Conservation (phyloP, 2,888 invertebrate genomes). For the Apotomis betuletana region DNA sequence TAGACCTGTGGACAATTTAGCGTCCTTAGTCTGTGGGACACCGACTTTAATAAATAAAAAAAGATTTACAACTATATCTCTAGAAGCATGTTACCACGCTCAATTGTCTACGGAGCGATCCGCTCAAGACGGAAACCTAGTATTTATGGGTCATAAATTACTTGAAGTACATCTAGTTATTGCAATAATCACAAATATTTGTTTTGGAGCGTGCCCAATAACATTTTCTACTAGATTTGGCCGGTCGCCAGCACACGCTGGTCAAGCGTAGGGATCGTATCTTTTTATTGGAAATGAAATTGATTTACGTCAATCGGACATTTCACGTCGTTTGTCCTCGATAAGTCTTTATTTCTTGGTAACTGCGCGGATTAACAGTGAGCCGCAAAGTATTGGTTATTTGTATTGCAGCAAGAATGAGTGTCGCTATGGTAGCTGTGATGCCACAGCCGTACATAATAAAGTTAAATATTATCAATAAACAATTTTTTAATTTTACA, state of each 20-base stretch:
- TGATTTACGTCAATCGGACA: constrained; percentile 25
- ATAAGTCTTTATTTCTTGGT: constrained; percentile 6
- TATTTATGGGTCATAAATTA: constrained; percentile 25
- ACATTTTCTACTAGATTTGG: constrained; percentile 29
- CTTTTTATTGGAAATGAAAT: constrained; percentile 30
- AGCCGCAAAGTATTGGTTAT: no score
- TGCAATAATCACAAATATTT: constrained; percentile 33
- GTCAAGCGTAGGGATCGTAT: constrained; percentile 20
- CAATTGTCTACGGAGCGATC: constrained; percentile 8
- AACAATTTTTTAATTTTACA: no score
- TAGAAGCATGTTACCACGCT: not conserved
- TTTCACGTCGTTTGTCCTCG: not conserved
- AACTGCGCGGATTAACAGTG: not conserved
- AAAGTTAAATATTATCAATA: no score
- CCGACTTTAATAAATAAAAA: no score
- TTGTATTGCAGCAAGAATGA: no score
- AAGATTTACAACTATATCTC: not conserved
- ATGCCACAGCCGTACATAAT: no score
- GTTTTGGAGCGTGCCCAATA: constrained; percentile 33
- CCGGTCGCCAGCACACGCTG: constrained; percentile 17
- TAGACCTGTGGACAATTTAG: no score
- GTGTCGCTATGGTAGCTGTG: no score
- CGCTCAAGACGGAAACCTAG: not conserved
- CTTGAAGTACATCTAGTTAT: constrained; percentile 30
- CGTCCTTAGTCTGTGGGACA: no score